Base-by-base conservation (phyloP, 2,888 invertebrate genomes). In the Idaea aversata region DNA sequence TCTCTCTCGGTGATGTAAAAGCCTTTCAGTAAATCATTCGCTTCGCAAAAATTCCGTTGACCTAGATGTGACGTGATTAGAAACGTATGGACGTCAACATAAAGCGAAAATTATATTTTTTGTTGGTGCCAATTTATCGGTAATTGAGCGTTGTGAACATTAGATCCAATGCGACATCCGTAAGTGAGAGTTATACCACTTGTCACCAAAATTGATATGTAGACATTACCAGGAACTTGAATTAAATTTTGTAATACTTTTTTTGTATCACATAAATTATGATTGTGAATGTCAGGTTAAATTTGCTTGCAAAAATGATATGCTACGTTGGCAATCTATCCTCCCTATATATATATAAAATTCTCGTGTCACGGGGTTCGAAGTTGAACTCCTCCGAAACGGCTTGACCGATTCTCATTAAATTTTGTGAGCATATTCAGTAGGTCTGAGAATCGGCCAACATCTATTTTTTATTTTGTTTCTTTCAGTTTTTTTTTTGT, bases 1-100 rank as follows among this genome's bases (percentile, higher is more conserved):
- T 77, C 74, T 81, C 74, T 77, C 81, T 82, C 79, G 68, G 81
- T 89, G 92, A 91, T 88, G 92, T 91, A 92, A 91, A 92, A 90
- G 82, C 79, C 90, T 92, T 91, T 91, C 91, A 91, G 91, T 83
- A 86, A 79, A 85, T 85, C 83, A 83, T 76, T 81, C 76, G 81
- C 85, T 77, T 87, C 83, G 91, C 88, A 90, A 85, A 47, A 87
- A 87, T 92, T 92, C 93, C 93, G 88, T 76, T 92, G 91, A 87
- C 93, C 93, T 81, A 90, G 91, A 88, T 92, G 80, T 88, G 85
- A 84, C 88, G 85, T 85, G 87, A 90, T 91, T 93, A 93, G 93
- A 93, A 93, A 93, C 86, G 85, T 83, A 82, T 77, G 81, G 77
- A 79, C 80, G 83, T 81, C 81, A 75, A 76, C 81, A 80, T 83